phyloP scores from a whole-genome alignment of 2,888 invertebrate species.

The Papilio elwesi region DNA sequence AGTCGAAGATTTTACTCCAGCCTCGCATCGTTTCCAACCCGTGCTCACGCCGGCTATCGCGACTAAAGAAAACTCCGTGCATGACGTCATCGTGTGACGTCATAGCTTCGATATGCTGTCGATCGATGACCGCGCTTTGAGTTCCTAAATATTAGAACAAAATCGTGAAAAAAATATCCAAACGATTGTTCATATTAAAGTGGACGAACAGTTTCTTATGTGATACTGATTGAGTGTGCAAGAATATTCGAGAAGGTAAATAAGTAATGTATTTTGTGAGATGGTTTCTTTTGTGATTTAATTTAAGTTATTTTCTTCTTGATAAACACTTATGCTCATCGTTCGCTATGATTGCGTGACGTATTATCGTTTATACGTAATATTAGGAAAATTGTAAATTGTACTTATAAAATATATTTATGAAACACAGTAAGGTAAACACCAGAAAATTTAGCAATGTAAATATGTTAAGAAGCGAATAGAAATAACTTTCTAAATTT shows the following conservation, averaged over 20 bases:
- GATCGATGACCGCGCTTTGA: slow-evolving; percentile 82
- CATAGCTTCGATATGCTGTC: slow-evolving; percentile 85
- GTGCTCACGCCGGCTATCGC: slow-evolving; percentile 82
- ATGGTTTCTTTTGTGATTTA: slow-evolving; percentile 55
- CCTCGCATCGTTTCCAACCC: slow-evolving; percentile 83
- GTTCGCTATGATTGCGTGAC: slow-evolving; percentile 72
- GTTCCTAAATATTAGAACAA: slow-evolving; percentile 79
- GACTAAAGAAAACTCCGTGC: slow-evolving; percentile 69
- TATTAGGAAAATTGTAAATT: slow-evolving; percentile 77
- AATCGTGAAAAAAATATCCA: slow-evolving; percentile 53
- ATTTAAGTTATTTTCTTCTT: slow-evolving; percentile 36
- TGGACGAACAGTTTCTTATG: slow-evolving; percentile 54
- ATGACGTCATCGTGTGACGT: slow-evolving; percentile 87
- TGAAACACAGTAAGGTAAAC: slow-evolving; percentile 83
- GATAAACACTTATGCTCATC: slow-evolving; percentile 55
- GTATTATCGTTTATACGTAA: slow-evolving; percentile 69
- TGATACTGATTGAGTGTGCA: slow-evolving; percentile 56
- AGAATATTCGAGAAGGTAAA: slow-evolving; percentile 51
- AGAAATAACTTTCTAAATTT: slow-evolving; percentile 70
- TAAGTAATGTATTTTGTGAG: slow-evolving; percentile 41
- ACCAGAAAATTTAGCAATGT: slow-evolving; percentile 81
- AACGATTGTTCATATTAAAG: slow-evolving; percentile 50
- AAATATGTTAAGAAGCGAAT: slow-evolving; percentile 76
- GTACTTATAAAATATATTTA: slow-evolving; percentile 80
- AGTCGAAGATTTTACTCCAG: slow-evolving; percentile 84